These are phyloP conservation scores for Toxotes jaculatrix DNA, from an alignment of 2,113 vertebrate species.

Conservation along the genomic window DNA sequence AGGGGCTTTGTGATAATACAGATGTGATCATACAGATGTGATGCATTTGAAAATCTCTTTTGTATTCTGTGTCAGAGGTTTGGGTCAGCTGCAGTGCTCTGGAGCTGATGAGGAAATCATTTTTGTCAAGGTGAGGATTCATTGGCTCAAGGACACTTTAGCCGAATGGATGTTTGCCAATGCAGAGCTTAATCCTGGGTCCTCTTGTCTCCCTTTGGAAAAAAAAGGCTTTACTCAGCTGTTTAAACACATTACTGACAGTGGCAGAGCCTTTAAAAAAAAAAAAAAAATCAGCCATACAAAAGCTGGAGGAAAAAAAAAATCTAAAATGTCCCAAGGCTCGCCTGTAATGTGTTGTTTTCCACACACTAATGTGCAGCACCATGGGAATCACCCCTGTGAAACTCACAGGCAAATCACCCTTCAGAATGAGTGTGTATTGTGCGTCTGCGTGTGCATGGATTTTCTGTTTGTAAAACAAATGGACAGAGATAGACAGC, in stretches of 20 bases:
- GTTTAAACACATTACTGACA: conserved; percentile 38
- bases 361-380: conserved; percentile 26
- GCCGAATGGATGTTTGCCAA: conserved; percentile 25
- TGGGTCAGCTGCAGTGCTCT: conserved; percentile 17
- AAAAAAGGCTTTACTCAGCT: conserved; percentile 47
- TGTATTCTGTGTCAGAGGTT: conserved; percentile 34
- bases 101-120: conserved; percentile 16
- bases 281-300: neutral
- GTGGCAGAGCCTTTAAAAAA: conserved; percentile 7
- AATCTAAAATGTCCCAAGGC: neutral
- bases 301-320: neutral
- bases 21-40: conserved; percentile 11
- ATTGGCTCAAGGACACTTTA: conserved; percentile 57
- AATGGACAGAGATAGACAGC: neutral
- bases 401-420: conserved; percentile 8
- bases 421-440: neutral
- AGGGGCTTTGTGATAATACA: conserved; percentile 6
- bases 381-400: neutral
- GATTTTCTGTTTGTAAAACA: conserved; percentile 19
- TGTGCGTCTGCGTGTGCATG: neutral
- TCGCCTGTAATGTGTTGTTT: conserved; percentile 10
- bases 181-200: conserved; percentile 11
- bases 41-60: conserved; percentile 6
- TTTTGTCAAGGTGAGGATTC: conserved; percentile 41
- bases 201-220: conserved; percentile 19